Conservation (phyloP, 2,797 vertebrate genomes). For the Chaunax sp. region DNA sequence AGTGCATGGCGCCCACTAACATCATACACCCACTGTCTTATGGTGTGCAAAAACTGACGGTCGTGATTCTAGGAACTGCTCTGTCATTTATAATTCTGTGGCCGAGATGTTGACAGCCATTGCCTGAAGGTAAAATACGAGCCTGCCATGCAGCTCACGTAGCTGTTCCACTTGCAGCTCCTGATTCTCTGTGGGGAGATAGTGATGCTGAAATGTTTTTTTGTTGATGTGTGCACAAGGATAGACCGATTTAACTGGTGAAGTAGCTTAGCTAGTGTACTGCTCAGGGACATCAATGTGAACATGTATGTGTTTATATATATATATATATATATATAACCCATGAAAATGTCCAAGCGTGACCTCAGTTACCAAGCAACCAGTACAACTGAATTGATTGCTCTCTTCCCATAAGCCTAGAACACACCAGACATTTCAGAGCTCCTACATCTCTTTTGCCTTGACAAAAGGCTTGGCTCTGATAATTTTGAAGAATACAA, state of each 20-base stretch:
- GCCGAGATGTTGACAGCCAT: conserved; percentile 63
- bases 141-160: conserved; percentile 69
- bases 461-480: conserved; percentile 30
- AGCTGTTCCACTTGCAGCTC: conserved; percentile 63
- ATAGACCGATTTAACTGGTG: conserved; percentile 64
- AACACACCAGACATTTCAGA: conserved; percentile 54
- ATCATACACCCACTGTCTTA: conserved; percentile 26
- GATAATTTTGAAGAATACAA: conserved; percentile 22
- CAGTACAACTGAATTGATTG: conserved; percentile 63
- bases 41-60: conserved; percentile 33
- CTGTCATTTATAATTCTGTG: conserved; percentile 67
- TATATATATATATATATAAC: conserved; percentile 65
- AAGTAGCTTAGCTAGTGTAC: conserved; percentile 62
- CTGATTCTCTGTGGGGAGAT: conserved; percentile 67
- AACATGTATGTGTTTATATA: conserved; percentile 58
- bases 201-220: conserved; percentile 66
- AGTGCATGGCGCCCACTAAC: conserved; percentile 1
- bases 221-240: conserved; percentile 68
- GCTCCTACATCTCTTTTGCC: conserved; percentile 38
- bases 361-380: conserved; percentile 77
- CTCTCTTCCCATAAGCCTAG: conserved; percentile 51
- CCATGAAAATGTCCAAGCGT: conserved; percentile 70
- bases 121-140: conserved; percentile 68
- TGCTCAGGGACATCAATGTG: conserved; percentile 72
- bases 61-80: conserved; percentile 55